Base-by-base conservation (phyloP, 2,797 vertebrate genomes). In the Trichosurus vulpecula region DNA sequence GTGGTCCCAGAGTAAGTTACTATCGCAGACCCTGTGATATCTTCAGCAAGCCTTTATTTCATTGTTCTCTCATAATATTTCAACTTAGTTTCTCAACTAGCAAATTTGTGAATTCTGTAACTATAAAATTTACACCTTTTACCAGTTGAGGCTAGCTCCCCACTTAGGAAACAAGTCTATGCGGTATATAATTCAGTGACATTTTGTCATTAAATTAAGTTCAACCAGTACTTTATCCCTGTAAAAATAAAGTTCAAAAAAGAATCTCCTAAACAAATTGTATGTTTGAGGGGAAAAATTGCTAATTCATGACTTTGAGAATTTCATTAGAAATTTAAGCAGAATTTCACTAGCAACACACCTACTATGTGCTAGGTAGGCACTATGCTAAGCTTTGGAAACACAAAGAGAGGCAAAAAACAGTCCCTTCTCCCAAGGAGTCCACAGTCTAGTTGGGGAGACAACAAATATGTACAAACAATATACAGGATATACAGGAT, bases 161-260 rank as follows among this genome's bases (percentile, higher is more conserved):
- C 30, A 90, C 66, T 47, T 27, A 93, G 74, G 52, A 93, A 58
- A 51, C 13, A 89, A 93, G 90, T 47, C 58, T 55, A 56, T 91
- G 57, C 31, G 30, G 13, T 54, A n/a, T 54, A n/a, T 91, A 29
- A 52, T 16, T 92, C 57, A 55, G 16, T 52, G 57, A 92, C 87
- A 58, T 16, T 25, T 91, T 56, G 93, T 54, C 54, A 58, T 53
- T 47, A 81, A 58, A 56, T 54, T 54, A 54, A 81, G 54, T 91
- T 92, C 94, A 92, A 14, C 55, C 12, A 57, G 16, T 35, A 87
- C 91, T 58, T 91, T 93, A 92, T 52, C 51, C 56, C 90, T 92
- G n/a, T 90, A 87, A 96, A 95, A 66, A 16, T 66, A 66, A 66
- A 66, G 35, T 66, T n/a, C 61, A 35, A n/a, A n/a, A 66, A 66